A percentile compares a stretch with the other conserved stretches of the same genome.
These are phyloP conservation scores for Endotricha flammealis DNA, from an alignment of 2,888 invertebrate genomes.

Conservation along the genomic window DNA sequence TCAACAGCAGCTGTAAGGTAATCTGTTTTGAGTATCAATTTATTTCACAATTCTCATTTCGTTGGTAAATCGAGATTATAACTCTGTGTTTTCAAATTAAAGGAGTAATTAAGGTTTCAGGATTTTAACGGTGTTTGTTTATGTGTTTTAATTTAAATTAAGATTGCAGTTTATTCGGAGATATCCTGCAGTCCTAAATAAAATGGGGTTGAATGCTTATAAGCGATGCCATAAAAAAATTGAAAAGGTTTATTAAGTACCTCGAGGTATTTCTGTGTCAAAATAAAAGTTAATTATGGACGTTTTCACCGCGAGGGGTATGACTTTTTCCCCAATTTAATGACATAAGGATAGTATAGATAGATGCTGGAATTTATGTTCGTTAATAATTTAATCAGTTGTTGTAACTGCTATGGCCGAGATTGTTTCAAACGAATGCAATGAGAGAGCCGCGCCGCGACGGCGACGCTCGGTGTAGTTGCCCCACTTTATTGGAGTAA, in stretches of 20 bases:
- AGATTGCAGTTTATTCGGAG: constrained; percentile 8
- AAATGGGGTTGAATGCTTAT: no score
- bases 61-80: constrained; percentile 29
- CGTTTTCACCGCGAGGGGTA: no score
- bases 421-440: constrained; percentile 58
- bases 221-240: no score
- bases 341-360: no score
- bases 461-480: constrained; percentile 37
- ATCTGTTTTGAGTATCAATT: constrained; percentile 56
- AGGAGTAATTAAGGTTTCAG: constrained; percentile 10
- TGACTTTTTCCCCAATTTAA: no score
- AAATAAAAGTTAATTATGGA: no score
- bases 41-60: constrained; percentile 43
- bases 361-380: no score
- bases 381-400: constrained; percentile 2
- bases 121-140: constrained; percentile 9
- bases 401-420: constrained; percentile 27
- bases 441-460: constrained; percentile 37
- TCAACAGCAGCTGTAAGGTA: constrained; percentile 50
- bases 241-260: no score
- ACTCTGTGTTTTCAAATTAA: constrained; percentile 12
- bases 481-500: constrained; percentile 54
- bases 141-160: constrained; percentile 3
- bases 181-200: no score
- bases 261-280: no score